Base-by-base conservation (phyloP, 2,888 invertebrate species). In the Alsophila aescularia region DNA sequence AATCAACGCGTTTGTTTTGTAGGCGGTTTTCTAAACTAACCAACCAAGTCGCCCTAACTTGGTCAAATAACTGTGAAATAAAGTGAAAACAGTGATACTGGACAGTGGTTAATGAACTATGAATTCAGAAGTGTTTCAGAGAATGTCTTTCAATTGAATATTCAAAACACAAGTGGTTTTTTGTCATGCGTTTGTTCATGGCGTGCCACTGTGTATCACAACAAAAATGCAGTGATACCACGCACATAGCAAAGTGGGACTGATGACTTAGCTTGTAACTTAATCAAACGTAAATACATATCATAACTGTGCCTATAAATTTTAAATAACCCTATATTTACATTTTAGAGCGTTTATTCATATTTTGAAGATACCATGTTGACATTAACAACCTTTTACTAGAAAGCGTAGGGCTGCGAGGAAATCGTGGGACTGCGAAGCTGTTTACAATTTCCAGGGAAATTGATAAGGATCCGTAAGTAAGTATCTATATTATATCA, bases 221-320 rank as follows among this genome's bases (percentile, higher is more conserved):
- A 66, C 63, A 69, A 69, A 64, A 62, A 66, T 57, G 63, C 58
- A 53, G 59, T 62, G 63, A 62, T 52, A 60, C 58, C 67, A 58
- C 64, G 55, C 49, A 47, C 41, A 48, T 45, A 57, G 49, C 57
- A 49, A 58, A 35, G 36, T 57, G 48, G 54, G 52, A 55, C 67
- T 58, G 36, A 81, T 81, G 82, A 70, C 68, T 75, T 87, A 86
- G 75, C 56, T 64, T 73, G 60, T 75, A 79, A 72, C 68, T 66
- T 70, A 77, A 81, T 77, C 70, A 77, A 73, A 62, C 73, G 18
- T 21, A 78, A 81, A 88, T 87, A 90, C 90, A 90, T 90, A 90
- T 90, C 90, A 90, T 81, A 70, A 76, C 66, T 83, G 90, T 90
- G 90, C 90, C 90, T 90, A 75, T 86, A 89, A 72, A 71, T 62